Percentiles rank a stretch among this genome's conserved stretches.
Evolutionary conservation across 2,113 vertebrate species (phyloP).

Genomic region (Orientallactaga bullata): DNA sequence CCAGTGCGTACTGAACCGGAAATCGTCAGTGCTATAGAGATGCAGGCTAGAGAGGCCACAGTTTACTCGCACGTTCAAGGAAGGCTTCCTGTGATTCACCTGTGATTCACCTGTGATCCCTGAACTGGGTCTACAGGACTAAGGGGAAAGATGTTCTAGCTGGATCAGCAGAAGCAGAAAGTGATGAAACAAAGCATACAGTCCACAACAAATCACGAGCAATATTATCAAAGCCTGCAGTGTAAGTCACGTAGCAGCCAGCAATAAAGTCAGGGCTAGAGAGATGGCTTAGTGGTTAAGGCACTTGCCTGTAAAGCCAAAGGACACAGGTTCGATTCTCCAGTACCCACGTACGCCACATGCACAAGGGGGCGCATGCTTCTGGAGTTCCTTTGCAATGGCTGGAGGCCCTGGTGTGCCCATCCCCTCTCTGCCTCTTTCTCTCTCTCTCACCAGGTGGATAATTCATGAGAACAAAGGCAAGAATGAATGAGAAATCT

Average conservation of each 20-base stretch:
- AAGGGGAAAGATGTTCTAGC: not conserved
- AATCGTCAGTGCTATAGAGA: not conserved
- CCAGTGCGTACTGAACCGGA: not conserved
- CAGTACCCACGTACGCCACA: no score
- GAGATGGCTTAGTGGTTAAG: no score
- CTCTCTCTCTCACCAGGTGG: not conserved
- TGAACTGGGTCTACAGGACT: not conserved
- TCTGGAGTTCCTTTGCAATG: not conserved
- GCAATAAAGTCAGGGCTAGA: not conserved
- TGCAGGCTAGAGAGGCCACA: not conserved
- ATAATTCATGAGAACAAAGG: conserved; percentile 64
- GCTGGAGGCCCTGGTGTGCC: not conserved
- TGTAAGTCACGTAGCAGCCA: not conserved
- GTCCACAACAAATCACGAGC: not conserved
- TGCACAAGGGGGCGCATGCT: no score
- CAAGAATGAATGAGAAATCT: conserved; percentile 59
- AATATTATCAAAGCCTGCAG: not conserved
- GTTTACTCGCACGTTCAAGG: not conserved
- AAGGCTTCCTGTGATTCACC: not conserved
- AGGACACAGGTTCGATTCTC: no score
- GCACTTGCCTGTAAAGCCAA: no score
- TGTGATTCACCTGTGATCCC: no score
- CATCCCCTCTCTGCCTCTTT: not conserved
- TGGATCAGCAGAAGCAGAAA: not conserved
- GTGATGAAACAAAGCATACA: not conserved